Conservation (phyloP, 92 coral and sea anemone species). For the Virgularia gustaviana region DNA sequence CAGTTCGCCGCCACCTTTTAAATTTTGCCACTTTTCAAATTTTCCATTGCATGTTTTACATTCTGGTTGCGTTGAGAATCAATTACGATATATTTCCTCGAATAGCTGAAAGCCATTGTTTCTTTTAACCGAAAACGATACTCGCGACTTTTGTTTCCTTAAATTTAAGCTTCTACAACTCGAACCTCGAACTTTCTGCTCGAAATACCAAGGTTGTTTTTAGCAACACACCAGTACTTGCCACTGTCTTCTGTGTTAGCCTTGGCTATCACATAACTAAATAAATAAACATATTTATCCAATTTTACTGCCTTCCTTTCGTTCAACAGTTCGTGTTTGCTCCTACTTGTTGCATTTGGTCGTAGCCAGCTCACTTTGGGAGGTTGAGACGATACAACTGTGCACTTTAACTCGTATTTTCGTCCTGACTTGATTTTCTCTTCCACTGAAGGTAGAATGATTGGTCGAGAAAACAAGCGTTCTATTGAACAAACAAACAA, state of each 20-base stretch:
- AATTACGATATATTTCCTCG: too few relatives aligned
- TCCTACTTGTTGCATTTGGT: not conserved
- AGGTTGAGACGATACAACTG: slow-evolving; percentile 11
- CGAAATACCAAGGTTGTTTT: slow-evolving; percentile 9
- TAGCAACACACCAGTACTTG: slow-evolving; percentile 22
- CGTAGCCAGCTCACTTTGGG: not conserved
- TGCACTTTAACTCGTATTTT: slow-evolving; percentile 22
- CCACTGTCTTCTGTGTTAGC: slow-evolving; percentile 16
- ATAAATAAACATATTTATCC: slow-evolving; percentile 11
- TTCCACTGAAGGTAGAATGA: not conserved
- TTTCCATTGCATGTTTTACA: too few relatives aligned
- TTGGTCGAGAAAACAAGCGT: slow-evolving; percentile 20
- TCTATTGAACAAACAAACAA: not conserved
- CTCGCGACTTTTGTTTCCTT: not conserved
- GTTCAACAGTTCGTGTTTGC: not conserved
- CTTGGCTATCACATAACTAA: slow-evolving; percentile 14
- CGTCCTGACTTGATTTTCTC: not conserved
- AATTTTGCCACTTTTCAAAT: too few relatives aligned
- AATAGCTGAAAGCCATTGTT: too few relatives aligned
- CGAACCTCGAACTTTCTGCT: slow-evolving; percentile 16
- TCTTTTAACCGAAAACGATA: not conserved
- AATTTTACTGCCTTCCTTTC: not conserved
- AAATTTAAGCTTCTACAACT: slow-evolving; percentile 15
- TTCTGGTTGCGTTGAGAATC: too few relatives aligned
- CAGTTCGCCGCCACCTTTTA: too few relatives aligned